These are phyloP conservation scores for Phenganax stokvisi DNA, from an alignment of 92 coral and sea anemone genomes.

Conservation along the genomic window DNA sequence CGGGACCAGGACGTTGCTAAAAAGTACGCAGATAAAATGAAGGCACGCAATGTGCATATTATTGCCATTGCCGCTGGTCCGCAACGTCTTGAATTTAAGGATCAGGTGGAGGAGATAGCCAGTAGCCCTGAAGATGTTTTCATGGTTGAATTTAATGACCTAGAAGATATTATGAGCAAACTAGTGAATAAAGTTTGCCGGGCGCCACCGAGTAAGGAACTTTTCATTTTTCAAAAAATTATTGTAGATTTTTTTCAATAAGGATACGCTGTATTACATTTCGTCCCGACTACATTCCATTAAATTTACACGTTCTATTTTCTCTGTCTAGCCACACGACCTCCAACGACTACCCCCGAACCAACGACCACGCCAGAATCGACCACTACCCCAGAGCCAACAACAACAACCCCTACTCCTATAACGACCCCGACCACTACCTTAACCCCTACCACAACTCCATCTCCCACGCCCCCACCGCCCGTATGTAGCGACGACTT, in stretches of 20 bases:
- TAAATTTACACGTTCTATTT: neutral
- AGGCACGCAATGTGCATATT: conserved; percentile 20
- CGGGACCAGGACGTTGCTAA: conserved; percentile 31
- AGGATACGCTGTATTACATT: neutral
- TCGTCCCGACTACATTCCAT: neutral
- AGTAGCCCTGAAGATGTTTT: conserved; percentile 22
- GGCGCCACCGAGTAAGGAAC: conserved; percentile 18
- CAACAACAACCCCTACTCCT: conserved; percentile 19
- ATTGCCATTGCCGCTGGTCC: conserved; percentile 37
- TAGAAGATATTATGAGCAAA: neutral
- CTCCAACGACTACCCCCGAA: conserved; percentile 18
- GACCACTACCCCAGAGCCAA: conserved; percentile 16
- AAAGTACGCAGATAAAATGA: conserved; percentile 1
- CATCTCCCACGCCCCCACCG: conserved; percentile 18
- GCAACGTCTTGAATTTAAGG: conserved; percentile 10
- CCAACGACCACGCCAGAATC: conserved; percentile 3
- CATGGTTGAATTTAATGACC: conserved; percentile 31
- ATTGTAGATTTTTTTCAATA: too few relatives aligned
- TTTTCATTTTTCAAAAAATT: too few relatives aligned
- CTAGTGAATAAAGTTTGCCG: conserved; percentile 31
- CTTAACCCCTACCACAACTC: neutral
- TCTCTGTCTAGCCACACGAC: conserved; percentile 1
- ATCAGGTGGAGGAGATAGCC: conserved; percentile 23
- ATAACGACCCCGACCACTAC: conserved; percentile 22
- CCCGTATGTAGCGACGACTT: conserved; percentile 7